phyloP scores from a whole-genome alignment of 2,113 vertebrate genomes.

The Perca fluviatilis region DNA sequence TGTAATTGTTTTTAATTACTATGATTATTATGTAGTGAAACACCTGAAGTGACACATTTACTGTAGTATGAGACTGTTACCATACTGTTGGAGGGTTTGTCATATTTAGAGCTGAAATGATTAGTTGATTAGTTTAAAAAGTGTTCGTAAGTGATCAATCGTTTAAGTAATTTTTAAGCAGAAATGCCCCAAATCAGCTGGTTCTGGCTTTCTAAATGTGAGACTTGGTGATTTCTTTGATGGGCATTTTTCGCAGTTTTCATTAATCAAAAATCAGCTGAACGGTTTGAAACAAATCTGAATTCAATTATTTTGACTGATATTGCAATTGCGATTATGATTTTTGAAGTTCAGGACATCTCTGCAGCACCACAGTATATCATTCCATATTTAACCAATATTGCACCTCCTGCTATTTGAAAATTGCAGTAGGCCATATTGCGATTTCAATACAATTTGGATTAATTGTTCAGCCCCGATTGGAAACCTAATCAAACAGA shows the following conservation, averaged over 20 bases:
- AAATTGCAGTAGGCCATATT: not conserved
- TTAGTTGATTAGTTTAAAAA: not conserved
- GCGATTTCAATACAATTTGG: not conserved
- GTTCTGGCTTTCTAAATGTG: not conserved
- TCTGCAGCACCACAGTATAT: not conserved
- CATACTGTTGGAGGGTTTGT: not conserved
- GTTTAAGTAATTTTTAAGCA: not conserved
- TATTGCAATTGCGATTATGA: too few relatives aligned
- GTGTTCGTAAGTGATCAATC: not conserved
- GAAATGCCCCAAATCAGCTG: not conserved
- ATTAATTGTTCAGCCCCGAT: too few relatives aligned
- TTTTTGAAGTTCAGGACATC: not conserved
- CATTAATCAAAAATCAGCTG: not conserved
- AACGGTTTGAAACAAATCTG: too few relatives aligned
- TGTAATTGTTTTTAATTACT: not conserved
- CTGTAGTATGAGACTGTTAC: not conserved
- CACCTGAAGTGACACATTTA: not conserved
- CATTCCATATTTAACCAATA: not conserved
- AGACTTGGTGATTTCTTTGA: not conserved
- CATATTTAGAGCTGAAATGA: not conserved
- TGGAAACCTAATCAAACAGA: not conserved
- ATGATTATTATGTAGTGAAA: not conserved
- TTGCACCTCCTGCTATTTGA: not conserved
- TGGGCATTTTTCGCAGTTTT: not conserved
- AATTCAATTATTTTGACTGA: too few relatives aligned